Conservation (phyloP, 2,888 invertebrate genomes). For the Plebejus argus region DNA sequence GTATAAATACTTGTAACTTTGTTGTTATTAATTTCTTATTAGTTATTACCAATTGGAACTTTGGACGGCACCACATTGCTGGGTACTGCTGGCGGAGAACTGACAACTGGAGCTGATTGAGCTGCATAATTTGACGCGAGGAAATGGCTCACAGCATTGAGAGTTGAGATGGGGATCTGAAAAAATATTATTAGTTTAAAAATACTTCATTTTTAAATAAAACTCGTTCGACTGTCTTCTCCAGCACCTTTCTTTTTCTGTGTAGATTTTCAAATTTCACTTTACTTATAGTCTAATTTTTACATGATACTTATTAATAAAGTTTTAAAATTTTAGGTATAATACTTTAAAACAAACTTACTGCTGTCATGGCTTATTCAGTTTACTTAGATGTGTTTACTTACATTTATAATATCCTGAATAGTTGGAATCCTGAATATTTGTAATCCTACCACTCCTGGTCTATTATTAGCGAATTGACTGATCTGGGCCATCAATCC, state of each 20-base stretch:
- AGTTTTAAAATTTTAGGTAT: no score
- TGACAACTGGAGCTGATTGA: neutral
- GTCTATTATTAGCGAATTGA: neutral
- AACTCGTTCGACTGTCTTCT: no score
- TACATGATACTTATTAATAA: no score
- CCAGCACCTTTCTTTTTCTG: no score
- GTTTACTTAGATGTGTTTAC: neutral
- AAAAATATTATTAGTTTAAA: neutral
- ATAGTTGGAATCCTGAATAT: conserved; percentile 2
- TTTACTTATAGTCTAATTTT: no score
- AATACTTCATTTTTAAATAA: neutral
- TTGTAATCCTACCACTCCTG: neutral
- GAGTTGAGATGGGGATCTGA: conserved; percentile 5
- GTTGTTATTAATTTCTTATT: no score
- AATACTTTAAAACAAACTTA: no score
- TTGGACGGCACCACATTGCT: neutral
- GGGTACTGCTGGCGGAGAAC: neutral
- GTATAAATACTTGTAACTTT: no score
- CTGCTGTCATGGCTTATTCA: no score
- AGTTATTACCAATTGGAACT: neutral
- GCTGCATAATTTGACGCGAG: neutral
- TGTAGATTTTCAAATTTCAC: no score
- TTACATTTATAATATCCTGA: conserved; percentile 18
- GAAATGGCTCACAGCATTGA: neutral
- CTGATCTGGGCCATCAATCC: neutral